Conservation (phyloP, 1,140 invertebrate genomes). For the Drosophila truncata region DNA sequence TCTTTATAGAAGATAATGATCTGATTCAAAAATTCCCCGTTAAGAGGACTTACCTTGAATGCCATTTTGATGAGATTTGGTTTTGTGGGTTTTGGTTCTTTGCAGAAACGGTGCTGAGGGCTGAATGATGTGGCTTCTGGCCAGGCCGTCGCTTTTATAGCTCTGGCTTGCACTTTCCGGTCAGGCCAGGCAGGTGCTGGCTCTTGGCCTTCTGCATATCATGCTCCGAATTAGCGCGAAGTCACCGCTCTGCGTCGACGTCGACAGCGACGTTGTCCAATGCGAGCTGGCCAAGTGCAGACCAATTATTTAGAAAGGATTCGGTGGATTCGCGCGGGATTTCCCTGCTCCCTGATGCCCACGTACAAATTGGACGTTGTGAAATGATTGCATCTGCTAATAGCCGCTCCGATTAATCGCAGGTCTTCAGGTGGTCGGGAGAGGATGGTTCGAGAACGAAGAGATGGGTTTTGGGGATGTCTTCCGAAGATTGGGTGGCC, state of each 20-base stretch:
- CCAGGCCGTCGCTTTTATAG: constrained; percentile 65
- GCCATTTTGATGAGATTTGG: constrained; percentile 65
- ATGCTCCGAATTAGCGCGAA: constrained; percentile 76
- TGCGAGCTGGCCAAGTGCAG: constrained; percentile 35
- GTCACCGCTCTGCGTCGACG: constrained; percentile 54
- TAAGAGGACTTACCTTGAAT: constrained; percentile 70
- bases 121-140: constrained; percentile 74
- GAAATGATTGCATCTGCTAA: constrained; percentile 48
- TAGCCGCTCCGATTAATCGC: constrained; percentile 18
- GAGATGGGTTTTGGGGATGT: not conserved
- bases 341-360: constrained; percentile 43
- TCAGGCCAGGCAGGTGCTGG: constrained; percentile 58
- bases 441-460: constrained; percentile 17
- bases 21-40: not conserved
- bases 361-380: constrained; percentile 44
- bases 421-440: constrained; percentile 1
- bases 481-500: constrained; percentile 22
- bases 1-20: not conserved
- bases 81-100: constrained; percentile 61
- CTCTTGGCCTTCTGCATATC: constrained; percentile 78
- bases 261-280: constrained; percentile 55
- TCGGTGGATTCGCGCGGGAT: constrained; percentile 53
- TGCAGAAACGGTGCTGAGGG: constrained; percentile 59
- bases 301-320: constrained; percentile 79
- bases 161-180: constrained; percentile 52